phyloP scores from a whole-genome alignment of 2,797 vertebrate species.

The Karalla daura region DNA sequence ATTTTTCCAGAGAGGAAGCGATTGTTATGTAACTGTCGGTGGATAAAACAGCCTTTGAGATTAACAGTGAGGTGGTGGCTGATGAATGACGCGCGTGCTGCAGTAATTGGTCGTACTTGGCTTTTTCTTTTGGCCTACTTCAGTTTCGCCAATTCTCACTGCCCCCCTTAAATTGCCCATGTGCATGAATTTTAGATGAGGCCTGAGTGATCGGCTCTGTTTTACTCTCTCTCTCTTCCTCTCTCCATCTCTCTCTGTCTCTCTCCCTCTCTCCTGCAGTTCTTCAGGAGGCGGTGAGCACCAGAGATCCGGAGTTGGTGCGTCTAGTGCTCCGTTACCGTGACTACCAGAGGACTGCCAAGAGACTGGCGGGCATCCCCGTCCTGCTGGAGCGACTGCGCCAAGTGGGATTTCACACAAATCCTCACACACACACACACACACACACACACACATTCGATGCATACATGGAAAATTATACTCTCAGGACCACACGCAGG shows the following conservation, averaged over 20 bases:
- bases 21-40: constrained; percentile 23
- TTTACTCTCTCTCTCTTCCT: constrained; percentile 25
- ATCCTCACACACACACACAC: constrained; percentile 28
- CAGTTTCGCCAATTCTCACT: constrained; percentile 41
- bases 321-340: constrained; percentile 94
- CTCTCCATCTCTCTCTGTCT: constrained; percentile 9
- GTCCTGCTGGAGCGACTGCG: constrained; percentile 93
- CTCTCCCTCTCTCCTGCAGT: constrained; percentile 77
- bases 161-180: constrained; percentile 60
- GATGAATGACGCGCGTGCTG: constrained; percentile 48
- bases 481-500: not conserved
- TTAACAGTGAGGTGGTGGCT: constrained; percentile 32
- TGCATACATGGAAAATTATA: constrained; percentile 7
- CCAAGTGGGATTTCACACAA: constrained; percentile 85
- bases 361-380: constrained; percentile 94
- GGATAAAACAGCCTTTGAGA: constrained; percentile 34
- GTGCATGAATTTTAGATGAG: constrained; percentile 73
- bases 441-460: constrained; percentile 31
- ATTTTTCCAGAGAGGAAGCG: not conserved
- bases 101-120: constrained; percentile 47
- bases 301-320: constrained; percentile 92
- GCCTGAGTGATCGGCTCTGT: constrained; percentile 54
- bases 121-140: constrained; percentile 61
- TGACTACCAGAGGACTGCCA: constrained; percentile 95
- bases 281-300: constrained; percentile 96